Evolutionary conservation across 2,888 invertebrate genomes (phyloP).

Genomic region (Caenorhabditis drosophilae): DNA sequence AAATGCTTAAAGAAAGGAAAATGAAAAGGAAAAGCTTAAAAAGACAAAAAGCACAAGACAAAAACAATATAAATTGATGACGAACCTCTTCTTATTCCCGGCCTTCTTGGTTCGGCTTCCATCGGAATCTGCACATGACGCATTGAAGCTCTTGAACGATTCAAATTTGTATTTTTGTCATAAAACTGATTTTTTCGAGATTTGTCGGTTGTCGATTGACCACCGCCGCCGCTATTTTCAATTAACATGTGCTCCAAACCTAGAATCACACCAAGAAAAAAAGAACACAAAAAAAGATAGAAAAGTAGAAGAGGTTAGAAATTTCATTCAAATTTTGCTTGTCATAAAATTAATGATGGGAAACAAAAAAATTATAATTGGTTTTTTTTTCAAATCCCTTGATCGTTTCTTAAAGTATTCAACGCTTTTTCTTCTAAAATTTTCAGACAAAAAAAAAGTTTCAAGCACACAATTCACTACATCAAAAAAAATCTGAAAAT

Average conservation of each 20-base stretch:
- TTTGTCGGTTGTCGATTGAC: neutral
- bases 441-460: too few relatives aligned
- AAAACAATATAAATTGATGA: neutral
- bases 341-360: too few relatives aligned
- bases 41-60: neutral
- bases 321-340: too few relatives aligned
- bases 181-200: neutral
- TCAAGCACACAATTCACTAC: too few relatives aligned
- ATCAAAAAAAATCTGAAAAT: too few relatives aligned
- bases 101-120: conserved; percentile 51
- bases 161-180: conserved; percentile 4
- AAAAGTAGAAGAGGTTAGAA: too few relatives aligned
- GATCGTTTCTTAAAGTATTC: too few relatives aligned
- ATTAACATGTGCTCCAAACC: conserved; percentile 9
- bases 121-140: conserved; percentile 50
- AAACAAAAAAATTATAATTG: too few relatives aligned
- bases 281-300: conserved; percentile 16
- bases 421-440: too few relatives aligned
- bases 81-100: conserved; percentile 47
- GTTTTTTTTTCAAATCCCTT: too few relatives aligned
- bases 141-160: conserved; percentile 25
- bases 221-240: conserved; percentile 7
- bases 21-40: neutral
- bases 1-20: conserved; percentile 2
- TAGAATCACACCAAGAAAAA: too few relatives aligned